Base-by-base conservation (phyloP, 2,888 invertebrate genomes). In the Cartodere bifasciata region DNA sequence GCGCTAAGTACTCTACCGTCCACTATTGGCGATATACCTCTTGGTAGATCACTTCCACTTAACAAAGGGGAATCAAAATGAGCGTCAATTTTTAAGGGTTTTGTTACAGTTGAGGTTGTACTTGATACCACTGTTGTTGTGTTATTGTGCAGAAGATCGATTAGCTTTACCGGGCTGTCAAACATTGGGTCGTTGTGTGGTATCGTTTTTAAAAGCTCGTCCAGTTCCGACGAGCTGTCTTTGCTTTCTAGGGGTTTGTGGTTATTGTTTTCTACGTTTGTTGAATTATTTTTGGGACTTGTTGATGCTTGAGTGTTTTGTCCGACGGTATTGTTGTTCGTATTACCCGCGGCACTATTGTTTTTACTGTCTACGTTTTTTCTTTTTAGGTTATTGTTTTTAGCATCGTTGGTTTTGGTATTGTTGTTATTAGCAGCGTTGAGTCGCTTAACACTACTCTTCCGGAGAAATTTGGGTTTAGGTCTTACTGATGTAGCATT, bases 81-180 rank as follows among this genome's bases (percentile, higher is more conserved):
- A 0, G 58, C 49, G 16, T 60, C 58, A 17, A 60, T 58, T 35
- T 58, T 56, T 28, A 61, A 37, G 2, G 62, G 60, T 43, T 59
- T 50, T 2, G 59, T 56, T 3, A 55, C 58, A 4, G 62, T 58
- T 13, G 47, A 48, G 3, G 60, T 57, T 9, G 60, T 60, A 30
- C 52, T 56, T 5, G 60, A 53, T 3, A 60, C 57, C 3, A 60
- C 57, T 2, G 56, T 44, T 7, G 52, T 50, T 3, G 55, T 45
- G 4, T 53, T 49, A 16, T 54, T 50, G 28, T 47, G 39, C 22
- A 44, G 31, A 3, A 47, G 27, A 15, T 41, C 47, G 4, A 42
- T 34, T n/a, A 49, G 31, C 29, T 40, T 46, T 6, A 37, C 30
- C 3, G 32, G 9, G 10, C 35, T 37, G 25, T 34, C 37, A 7